Conservation (phyloP, 1,140 invertebrate species). For the Wasmannia auropunctata region DNA sequence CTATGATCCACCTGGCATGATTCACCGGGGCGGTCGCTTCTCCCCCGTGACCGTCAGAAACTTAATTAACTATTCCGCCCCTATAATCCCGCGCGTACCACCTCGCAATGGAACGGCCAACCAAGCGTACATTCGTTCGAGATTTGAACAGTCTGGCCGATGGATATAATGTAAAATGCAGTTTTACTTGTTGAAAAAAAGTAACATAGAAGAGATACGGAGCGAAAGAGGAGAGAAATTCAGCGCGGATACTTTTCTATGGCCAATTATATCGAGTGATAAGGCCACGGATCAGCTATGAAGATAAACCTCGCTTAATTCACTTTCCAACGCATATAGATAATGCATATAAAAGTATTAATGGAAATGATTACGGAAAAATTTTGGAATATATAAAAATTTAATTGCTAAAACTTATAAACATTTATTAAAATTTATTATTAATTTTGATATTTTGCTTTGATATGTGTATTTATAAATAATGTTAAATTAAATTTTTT, state of each 20-base stretch:
- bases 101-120: conserved; percentile 27
- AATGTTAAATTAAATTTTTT: too few relatives aligned
- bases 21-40: conserved; percentile 76
- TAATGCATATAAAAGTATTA: neutral
- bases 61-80: conserved; percentile 82
- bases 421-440: neutral
- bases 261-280: neutral
- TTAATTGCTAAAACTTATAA: neutral
- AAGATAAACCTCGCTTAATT: neutral
- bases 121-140: conserved; percentile 45
- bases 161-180: conserved; percentile 12
- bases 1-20: conserved; percentile 72
- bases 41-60: conserved; percentile 78
- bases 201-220: neutral
- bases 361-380: neutral
- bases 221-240: neutral
- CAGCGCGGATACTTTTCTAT: neutral
- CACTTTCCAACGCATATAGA: neutral
- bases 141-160: conserved; percentile 42
- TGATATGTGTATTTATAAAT: conserved; percentile 9
- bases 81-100: conserved; percentile 72
- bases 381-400: neutral
- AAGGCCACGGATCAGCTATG: neutral
- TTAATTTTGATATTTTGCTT: neutral
- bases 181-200: conserved; percentile 3